A percentile compares a stretch with the other conserved stretches of the same genome.
Conservation (phyloP, 1,140 invertebrate species). For the Saccostrea echinata region DNA sequence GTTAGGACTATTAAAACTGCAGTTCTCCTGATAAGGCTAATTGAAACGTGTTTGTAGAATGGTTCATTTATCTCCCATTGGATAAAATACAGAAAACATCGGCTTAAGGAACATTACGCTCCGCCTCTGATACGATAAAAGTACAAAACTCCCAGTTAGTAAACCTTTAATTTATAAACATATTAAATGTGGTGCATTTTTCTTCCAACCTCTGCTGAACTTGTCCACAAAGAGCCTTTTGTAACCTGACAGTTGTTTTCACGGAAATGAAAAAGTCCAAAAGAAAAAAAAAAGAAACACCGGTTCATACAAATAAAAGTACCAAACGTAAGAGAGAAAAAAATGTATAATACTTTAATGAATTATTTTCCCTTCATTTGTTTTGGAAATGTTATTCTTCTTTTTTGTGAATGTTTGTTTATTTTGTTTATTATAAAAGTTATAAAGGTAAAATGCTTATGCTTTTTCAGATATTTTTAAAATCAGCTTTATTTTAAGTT, state of each 20-base stretch:
- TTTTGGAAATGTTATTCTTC: too few species aligned
- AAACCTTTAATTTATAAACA: slow-evolving; percentile 15
- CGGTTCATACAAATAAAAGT: too few species aligned
- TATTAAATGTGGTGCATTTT: neutral
- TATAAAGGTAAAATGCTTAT: too few species aligned
- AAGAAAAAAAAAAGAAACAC: neutral
- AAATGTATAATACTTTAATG: too few species aligned
- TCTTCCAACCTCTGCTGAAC: neutral
- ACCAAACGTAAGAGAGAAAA: too few species aligned
- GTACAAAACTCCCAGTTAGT: neutral
- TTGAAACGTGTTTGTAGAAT: slow-evolving; percentile 40
- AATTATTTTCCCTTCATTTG: too few species aligned
- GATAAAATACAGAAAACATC: slow-evolving; percentile 35
- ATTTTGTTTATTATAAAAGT: too few species aligned
- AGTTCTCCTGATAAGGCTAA: slow-evolving; percentile 26
- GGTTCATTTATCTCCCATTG: slow-evolving; percentile 42
- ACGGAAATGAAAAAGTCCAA: neutral
- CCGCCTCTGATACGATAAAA: slow-evolving; percentile 25
- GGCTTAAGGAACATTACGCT: slow-evolving; percentile 27
- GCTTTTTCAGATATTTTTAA: too few species aligned
- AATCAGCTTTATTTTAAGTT: too few species aligned
- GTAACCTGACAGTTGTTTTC: neutral
- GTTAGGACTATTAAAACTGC: slow-evolving; percentile 33
- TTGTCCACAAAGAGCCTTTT: neutral
- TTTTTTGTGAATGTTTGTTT: too few species aligned